phyloP scores from a whole-genome alignment of 2,797 vertebrate genomes.

The Premnoplex brunnescens region DNA sequence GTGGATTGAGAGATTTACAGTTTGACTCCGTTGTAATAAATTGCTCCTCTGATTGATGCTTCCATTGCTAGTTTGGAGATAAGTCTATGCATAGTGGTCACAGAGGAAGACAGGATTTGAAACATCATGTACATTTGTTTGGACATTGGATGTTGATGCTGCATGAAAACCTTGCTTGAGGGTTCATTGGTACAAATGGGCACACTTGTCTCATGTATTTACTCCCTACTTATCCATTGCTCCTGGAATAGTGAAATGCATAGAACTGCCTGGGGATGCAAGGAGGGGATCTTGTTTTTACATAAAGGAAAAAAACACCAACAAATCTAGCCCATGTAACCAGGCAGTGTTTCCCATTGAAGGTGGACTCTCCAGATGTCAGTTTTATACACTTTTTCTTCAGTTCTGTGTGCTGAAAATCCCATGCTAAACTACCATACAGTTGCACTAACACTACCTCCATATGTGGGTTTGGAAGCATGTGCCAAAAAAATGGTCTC shows the following conservation, averaged over 20 bases:
- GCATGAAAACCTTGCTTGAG: not conserved
- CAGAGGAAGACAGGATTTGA: not conserved
- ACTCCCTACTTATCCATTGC: not conserved
- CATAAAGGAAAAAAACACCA: not conserved
- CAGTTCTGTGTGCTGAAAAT: not conserved
- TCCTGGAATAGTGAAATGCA: not conserved
- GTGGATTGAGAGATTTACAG: not conserved
- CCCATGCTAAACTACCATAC: not conserved
- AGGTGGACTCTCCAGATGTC: not conserved
- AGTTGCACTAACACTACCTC: constrained; percentile 2
- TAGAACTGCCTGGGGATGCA: not conserved
- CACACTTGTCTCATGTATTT: not conserved
- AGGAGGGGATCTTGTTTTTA: not conserved
- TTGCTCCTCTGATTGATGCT: not conserved
- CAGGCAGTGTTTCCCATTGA: not conserved
- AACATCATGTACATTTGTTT: not conserved
- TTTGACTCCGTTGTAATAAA: not conserved
- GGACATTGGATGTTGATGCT: not conserved
- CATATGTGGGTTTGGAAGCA: not conserved
- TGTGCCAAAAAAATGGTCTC: not conserved
- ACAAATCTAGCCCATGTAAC: not conserved
- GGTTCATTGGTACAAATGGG: not conserved
- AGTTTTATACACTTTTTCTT: not conserved
- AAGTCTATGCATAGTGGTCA: not conserved
- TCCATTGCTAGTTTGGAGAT: not conserved